Conservation (phyloP, 2,888 invertebrate species). For the Muschampia plurimacula region DNA sequence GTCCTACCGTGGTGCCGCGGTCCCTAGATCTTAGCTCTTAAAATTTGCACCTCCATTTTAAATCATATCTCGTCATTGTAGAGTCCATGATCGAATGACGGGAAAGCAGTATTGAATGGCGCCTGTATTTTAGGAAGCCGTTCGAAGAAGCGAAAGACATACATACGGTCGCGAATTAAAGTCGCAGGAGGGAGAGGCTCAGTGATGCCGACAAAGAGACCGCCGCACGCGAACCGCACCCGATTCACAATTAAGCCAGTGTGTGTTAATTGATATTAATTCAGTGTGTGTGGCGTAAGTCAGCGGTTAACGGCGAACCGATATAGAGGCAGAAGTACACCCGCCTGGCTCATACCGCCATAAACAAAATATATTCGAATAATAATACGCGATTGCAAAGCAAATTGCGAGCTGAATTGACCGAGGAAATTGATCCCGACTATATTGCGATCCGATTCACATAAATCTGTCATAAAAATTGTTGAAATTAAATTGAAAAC, state of each 20-base stretch:
- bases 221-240: conserved; percentile 82
- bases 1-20: conserved; percentile 75
- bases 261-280: conserved; percentile 86
- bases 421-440: conserved; percentile 8
- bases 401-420: conserved; percentile 10
- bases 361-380: conserved; percentile 22
- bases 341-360: not conserved
- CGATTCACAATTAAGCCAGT: conserved; percentile 84
- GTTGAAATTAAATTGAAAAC: conserved; percentile 17
- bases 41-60: conserved; percentile 49
- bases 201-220: conserved; percentile 77
- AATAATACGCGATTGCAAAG: conserved; percentile 22
- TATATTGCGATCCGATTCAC: conserved; percentile 6
- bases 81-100: conserved; percentile 59
- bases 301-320: conserved; percentile 34
- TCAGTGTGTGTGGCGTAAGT: conserved; percentile 74
- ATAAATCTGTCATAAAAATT: conserved; percentile 32
- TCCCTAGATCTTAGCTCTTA: conserved; percentile 63
- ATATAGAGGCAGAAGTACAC: not conserved
- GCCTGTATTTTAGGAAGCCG: conserved; percentile 82
- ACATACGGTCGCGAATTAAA: conserved; percentile 70
- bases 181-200: conserved; percentile 60
- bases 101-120: conserved; percentile 59
- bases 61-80: conserved; percentile 57
- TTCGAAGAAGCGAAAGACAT: conserved; percentile 76